Conservation (phyloP, 2,888 invertebrate species). For the Ommatoiulus sabulosus region DNA sequence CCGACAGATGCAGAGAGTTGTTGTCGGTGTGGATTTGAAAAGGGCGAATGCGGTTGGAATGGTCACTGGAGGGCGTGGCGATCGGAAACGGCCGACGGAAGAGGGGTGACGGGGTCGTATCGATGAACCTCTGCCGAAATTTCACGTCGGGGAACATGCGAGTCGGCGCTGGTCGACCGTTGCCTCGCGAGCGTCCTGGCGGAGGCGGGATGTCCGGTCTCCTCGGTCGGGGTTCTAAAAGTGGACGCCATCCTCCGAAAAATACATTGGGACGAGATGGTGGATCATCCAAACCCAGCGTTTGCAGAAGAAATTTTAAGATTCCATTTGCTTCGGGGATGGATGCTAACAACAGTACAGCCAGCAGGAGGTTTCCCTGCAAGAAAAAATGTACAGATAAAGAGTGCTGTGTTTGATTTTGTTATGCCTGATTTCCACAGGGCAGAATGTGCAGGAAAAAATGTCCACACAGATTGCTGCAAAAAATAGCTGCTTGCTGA, state of each 20-base stretch:
- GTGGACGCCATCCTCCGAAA: background rate
- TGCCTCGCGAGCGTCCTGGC: background rate
- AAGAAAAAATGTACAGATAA: background rate
- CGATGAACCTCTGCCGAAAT: background rate
- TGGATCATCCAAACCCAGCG: background rate
- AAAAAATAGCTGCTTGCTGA: no score
- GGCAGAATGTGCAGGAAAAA: no score
- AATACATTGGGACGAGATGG: background rate
- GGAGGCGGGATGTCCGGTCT: background rate
- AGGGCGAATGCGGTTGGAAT: background rate
- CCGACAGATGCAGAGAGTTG: background rate
- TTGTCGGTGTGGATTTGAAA: background rate
- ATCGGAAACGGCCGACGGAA: conserved; percentile 9
- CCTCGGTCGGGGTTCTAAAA: background rate
- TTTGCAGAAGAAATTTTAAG: background rate
- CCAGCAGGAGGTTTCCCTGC: background rate
- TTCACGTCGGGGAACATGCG: background rate
- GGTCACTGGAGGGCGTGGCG: background rate
- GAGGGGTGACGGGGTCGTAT: background rate
- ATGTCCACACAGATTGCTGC: no score
- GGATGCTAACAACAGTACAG: background rate
- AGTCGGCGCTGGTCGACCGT: background rate
- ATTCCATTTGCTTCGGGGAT: background rate
- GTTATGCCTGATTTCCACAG: no score
- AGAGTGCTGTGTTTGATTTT: background rate